phyloP scores from a whole-genome alignment of 53 echinoderm and acorn worm species.

The Echinarachnius parma region DNA sequence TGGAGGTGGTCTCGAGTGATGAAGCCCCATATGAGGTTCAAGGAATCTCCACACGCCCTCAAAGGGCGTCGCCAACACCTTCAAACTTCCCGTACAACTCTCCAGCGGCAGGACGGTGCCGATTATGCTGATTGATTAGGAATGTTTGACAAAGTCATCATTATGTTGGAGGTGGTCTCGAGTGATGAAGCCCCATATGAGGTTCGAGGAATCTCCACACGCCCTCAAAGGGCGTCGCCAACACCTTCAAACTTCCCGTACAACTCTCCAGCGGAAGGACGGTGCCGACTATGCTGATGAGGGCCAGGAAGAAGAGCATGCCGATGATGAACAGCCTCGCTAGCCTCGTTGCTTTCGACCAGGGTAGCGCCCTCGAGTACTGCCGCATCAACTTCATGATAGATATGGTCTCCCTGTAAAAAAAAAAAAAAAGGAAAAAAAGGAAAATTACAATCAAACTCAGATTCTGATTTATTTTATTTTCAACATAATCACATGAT shows the following conservation, averaged over 20 bases:
- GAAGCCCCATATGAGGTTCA: constrained; percentile 5
- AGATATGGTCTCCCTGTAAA: constrained; percentile 8
- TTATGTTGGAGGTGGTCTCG: constrained; percentile 21
- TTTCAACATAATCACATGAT: no score
- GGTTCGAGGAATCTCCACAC: constrained; percentile 1
- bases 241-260: background rate
- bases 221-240: constrained; percentile 5
- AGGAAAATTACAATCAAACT: no score
- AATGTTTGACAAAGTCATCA: no score
- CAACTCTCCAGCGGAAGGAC: constrained; percentile 25
- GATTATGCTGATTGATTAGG: constrained; percentile 28
- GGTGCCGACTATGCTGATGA: constrained; percentile 17
- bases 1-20: constrained; percentile 19
- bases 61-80: background rate
- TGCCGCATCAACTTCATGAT: constrained; percentile 13
- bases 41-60: constrained; percentile 2
- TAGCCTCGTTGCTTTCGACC: constrained; percentile 14
- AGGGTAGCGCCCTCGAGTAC: constrained; percentile 9
- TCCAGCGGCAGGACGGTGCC: constrained; percentile 15
- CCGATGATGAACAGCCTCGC: constrained; percentile 20
- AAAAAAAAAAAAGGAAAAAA: no score
- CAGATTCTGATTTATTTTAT: no score
- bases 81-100: constrained; percentile 12
- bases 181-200: constrained; percentile 9
- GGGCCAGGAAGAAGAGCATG: constrained; percentile 17